Evolutionary conservation across 2,113 vertebrate species (phyloP).

Genomic region (Cyphomyrus discorhynchus): DNA sequence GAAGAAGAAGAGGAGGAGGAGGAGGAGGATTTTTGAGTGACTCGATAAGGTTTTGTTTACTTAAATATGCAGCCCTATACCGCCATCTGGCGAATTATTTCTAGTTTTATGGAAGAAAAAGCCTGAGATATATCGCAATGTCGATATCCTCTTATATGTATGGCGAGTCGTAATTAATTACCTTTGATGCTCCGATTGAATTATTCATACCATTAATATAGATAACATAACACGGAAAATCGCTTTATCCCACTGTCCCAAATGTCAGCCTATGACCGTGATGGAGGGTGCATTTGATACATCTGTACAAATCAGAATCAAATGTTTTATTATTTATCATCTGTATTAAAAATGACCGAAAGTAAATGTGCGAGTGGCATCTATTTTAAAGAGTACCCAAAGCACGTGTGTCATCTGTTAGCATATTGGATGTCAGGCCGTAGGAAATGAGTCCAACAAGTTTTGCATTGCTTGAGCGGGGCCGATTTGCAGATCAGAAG

Average conservation of each 20-base stretch:
- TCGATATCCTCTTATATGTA: background rate
- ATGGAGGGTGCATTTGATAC: background rate
- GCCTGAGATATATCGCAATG: background rate
- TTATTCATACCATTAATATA: background rate
- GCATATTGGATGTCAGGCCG: background rate
- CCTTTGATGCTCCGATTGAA: background rate
- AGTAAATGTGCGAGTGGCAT: background rate
- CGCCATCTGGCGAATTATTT: slow-evolving; percentile 81
- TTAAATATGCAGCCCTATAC: slow-evolving; percentile 74
- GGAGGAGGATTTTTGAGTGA: slow-evolving; percentile 21
- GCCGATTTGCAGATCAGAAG: background rate
- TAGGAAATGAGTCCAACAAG: background rate
- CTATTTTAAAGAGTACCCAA: background rate
- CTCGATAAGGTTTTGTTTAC: slow-evolving; percentile 10
- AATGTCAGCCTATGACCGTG: background rate
- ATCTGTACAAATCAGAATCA: background rate
- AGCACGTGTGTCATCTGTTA: background rate
- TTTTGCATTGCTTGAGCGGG: background rate
- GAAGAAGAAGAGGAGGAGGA: slow-evolving; percentile 16
- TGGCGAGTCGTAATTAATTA: background rate
- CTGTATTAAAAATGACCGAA: background rate
- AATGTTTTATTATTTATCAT: background rate
- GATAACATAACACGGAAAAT: background rate
- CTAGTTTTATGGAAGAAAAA: background rate
- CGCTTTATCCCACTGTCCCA: background rate